Percentiles rank a stretch among this genome's conserved stretches.
Evolutionary conservation across 2,797 vertebrate species (phyloP).

Genomic region (Lithobates pipiens): DNA sequence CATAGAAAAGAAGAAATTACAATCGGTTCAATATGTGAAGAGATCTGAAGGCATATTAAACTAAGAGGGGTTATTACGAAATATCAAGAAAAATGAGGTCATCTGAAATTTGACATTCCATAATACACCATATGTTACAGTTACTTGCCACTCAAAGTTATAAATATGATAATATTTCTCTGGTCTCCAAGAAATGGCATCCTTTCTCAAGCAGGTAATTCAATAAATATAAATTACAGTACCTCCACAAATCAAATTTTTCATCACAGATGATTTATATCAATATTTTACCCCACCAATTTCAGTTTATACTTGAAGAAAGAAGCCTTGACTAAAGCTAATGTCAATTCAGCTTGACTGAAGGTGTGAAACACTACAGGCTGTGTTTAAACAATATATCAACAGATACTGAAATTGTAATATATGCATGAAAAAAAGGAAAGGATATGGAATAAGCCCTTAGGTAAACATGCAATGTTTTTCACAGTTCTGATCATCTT

Average conservation of each 20-base stretch:
- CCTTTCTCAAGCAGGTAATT: slow-evolving; percentile 39
- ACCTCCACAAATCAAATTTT: slow-evolving; percentile 39
- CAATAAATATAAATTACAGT: slow-evolving; percentile 52
- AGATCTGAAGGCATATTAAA: slow-evolving; percentile 53
- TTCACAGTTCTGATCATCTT: too few relatives aligned
- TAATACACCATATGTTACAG: slow-evolving; percentile 54
- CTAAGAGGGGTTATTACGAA: slow-evolving; percentile 47
- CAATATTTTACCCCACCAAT: slow-evolving; percentile 33
- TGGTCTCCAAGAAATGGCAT: slow-evolving; percentile 23
- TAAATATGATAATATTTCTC: slow-evolving; percentile 60
- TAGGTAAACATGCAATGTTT: too few relatives aligned
- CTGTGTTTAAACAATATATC: slow-evolving; percentile 13
- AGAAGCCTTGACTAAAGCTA: not conserved
- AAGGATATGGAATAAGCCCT: too few relatives aligned
- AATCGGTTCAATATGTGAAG: slow-evolving; percentile 45
- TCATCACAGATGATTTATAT: slow-evolving; percentile 57
- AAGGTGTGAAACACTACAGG: not conserved
- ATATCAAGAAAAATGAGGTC: slow-evolving; percentile 61
- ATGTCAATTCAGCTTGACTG: not conserved
- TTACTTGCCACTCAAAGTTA: slow-evolving; percentile 40
- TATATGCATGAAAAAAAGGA: too few relatives aligned
- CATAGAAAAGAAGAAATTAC: slow-evolving; percentile 47
- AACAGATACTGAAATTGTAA: too few relatives aligned
- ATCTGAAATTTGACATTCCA: slow-evolving; percentile 48
- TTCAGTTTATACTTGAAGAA: not conserved